A percentile compares a stretch with the other conserved stretches of the same genome.
phyloP scores from a whole-genome alignment of 2,113 vertebrate species.

The Mionectes macconnelli region DNA sequence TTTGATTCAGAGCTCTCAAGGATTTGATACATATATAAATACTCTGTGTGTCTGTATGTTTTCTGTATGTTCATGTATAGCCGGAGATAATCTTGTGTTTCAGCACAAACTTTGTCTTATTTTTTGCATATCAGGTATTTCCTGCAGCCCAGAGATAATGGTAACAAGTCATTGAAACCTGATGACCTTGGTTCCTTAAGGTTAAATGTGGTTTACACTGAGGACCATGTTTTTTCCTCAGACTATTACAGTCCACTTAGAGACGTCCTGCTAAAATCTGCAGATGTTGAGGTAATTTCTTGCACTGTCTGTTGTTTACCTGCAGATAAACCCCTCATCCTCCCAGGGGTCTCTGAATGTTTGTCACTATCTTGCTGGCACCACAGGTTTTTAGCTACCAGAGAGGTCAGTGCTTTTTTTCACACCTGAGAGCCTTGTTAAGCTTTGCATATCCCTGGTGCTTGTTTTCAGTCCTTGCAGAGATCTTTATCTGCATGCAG shows the following conservation, averaged over 20 bases:
- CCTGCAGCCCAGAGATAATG: slow-evolving; percentile 92
- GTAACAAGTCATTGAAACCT: slow-evolving; percentile 89
- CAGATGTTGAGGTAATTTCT: slow-evolving; percentile 84
- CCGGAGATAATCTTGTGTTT: background rate
- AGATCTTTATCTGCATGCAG: slow-evolving; percentile 46
- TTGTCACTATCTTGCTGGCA: background rate
- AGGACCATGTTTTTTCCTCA: slow-evolving; percentile 95
- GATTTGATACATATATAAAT: background rate
- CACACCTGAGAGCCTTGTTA: background rate
- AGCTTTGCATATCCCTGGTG: background rate
- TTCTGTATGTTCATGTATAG: background rate
- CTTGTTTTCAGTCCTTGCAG: slow-evolving; percentile 39
- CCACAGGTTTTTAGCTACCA: background rate
- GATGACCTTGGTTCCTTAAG: slow-evolving; percentile 94
- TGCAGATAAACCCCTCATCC: background rate
- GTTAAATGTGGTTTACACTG: slow-evolving; percentile 96
- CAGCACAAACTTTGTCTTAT: background rate
- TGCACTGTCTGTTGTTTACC: background rate
- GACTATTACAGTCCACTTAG: slow-evolving; percentile 90
- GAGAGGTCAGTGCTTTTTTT: background rate
- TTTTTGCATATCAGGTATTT: slow-evolving; percentile 86
- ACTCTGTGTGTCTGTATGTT: background rate
- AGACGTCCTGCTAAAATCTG: slow-evolving; percentile 89
- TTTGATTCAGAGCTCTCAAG: background rate
- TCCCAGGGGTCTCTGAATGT: background rate